Conservation (phyloP, 2,888 invertebrate genomes). For the Metacarcinus magister region DNA sequence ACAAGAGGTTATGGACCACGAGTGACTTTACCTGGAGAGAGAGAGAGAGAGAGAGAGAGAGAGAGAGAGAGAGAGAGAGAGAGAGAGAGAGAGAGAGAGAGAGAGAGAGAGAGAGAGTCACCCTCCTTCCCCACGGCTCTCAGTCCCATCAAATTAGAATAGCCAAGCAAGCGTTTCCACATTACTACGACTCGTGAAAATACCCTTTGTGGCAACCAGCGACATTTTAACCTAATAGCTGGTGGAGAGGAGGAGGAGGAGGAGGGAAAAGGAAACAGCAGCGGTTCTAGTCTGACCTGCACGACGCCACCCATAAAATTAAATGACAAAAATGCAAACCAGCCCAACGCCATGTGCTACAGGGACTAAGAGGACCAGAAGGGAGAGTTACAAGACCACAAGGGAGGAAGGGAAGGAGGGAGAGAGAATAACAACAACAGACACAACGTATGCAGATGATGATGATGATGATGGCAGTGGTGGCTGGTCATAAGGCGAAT, state of each 20-base stretch:
- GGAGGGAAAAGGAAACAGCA: neutral
- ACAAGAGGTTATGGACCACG: no score
- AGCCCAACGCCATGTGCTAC: neutral
- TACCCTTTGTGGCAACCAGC: neutral
- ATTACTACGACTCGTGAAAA: slow-evolving; percentile 30
- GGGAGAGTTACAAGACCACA: neutral
- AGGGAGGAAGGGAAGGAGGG: neutral
- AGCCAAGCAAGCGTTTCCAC: slow-evolving; percentile 9
- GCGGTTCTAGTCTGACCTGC: neutral
- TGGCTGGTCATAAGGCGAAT: neutral
- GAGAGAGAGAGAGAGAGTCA: neutral
- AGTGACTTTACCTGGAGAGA: neutral
- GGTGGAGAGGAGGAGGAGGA: no score
- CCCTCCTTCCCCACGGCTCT: neutral
- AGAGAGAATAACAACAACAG: neutral
- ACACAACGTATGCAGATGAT: neutral
- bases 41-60: neutral
- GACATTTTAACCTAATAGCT: slow-evolving; percentile 36
- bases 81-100: neutral
- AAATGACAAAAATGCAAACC: neutral
- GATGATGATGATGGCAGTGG: neutral
- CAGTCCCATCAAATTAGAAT: slow-evolving; percentile 43
- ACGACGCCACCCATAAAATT: neutral
- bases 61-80: neutral
- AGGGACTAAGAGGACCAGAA: neutral